These are phyloP conservation scores for Alca torda DNA, from an alignment of 2,797 vertebrate genomes.

Conservation along the genomic window DNA sequence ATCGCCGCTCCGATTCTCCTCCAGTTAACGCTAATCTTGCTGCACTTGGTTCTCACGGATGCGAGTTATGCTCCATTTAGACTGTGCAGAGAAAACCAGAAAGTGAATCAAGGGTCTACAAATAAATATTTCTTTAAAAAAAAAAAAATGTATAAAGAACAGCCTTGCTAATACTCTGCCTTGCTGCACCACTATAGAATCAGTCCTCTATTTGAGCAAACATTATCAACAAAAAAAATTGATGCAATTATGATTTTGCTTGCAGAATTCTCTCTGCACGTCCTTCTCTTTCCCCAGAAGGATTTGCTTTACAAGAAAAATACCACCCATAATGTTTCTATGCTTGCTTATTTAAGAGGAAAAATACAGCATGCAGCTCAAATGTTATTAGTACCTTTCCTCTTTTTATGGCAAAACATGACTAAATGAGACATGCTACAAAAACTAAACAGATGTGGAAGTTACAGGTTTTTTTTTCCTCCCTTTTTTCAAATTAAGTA, in stretches of 20 bases:
- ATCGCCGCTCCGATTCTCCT: background rate
- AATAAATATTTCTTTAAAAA: background rate
- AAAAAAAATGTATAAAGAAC: background rate
- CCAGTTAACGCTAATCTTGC: background rate
- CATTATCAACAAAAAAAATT: rapidly evolving
- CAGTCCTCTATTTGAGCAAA: background rate
- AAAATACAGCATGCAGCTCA: background rate
- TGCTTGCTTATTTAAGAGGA: background rate
- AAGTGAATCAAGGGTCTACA: background rate
- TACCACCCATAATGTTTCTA: background rate
- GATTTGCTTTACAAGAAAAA: background rate
- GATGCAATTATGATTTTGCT: background rate
- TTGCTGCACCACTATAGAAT: background rate
- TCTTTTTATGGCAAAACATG: background rate
- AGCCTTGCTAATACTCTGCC: background rate
- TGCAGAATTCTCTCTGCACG: background rate
- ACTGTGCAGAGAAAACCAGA: background rate
- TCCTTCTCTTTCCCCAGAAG: background rate
- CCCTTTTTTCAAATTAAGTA: background rate
- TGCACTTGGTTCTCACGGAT: background rate
- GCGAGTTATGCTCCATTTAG: background rate
- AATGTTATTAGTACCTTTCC: background rate
- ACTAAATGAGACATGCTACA: background rate
- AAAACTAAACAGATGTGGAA: background rate
- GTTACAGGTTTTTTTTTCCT: background rate